These are phyloP conservation scores for Sipha flava DNA, from an alignment of 1,140 invertebrate species.

Conservation along the genomic window DNA sequence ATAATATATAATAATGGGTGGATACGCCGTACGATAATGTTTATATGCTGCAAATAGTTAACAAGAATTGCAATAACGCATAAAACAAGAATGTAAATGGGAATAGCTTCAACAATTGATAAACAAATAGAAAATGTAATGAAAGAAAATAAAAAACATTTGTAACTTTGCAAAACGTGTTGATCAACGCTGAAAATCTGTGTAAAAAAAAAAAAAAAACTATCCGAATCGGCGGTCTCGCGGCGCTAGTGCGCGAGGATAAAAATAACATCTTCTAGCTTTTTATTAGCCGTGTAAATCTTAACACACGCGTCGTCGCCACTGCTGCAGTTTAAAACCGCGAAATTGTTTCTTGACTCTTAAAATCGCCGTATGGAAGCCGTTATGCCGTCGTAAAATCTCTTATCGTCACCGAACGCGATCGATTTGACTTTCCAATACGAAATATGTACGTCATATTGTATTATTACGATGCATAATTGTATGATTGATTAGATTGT, in stretches of 20 bases:
- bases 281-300: constrained; percentile 7
- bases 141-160: not conserved
- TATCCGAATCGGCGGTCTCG: not conserved
- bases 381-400: too few species aligned
- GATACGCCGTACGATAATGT: too few species aligned
- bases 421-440: not conserved
- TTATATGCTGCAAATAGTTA: too few species aligned
- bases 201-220: not conserved
- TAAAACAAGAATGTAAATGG: too few species aligned
- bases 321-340: not conserved
- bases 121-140: too few species aligned
- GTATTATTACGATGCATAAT: not conserved
- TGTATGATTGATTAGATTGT: constrained; percentile 3
- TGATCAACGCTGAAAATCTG: not conserved
- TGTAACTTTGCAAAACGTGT: not conserved
- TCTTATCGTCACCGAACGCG: too few species aligned
- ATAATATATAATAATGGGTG: too few species aligned
- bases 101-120: too few species aligned
- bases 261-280: constrained; percentile 7
- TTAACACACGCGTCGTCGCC: not conserved
- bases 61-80: too few species aligned
- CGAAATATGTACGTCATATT: not conserved
- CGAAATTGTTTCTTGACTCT: not conserved
- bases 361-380: too few species aligned
- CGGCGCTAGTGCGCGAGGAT: not conserved